phyloP scores from a whole-genome alignment of 2,888 invertebrate genomes.

The Chouioia cunea region DNA sequence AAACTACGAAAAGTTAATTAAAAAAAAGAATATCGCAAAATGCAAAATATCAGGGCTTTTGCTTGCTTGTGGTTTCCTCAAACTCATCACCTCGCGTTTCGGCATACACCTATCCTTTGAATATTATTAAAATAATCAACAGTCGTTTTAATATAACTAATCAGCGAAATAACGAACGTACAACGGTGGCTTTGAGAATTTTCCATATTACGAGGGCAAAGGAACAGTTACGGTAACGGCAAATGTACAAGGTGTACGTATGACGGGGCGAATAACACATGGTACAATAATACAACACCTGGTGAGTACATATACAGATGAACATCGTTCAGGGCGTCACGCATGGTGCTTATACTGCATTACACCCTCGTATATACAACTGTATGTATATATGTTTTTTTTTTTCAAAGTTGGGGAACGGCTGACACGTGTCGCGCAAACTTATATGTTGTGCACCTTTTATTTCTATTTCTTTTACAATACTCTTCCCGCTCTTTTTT shows the following conservation, averaged over 20 bases:
- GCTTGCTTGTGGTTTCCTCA: too few species aligned
- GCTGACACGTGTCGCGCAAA: slow-evolving; percentile 21
- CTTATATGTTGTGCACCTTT: neutral
- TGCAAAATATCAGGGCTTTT: too few species aligned
- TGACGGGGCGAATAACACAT: slow-evolving; percentile 12
- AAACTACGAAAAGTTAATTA: too few species aligned
- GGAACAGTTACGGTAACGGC: neutral
- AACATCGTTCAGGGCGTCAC: neutral
- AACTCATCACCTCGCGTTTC: too few species aligned
- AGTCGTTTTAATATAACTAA: too few species aligned
- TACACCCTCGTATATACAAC: slow-evolving; percentile 16
- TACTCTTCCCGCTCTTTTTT: slow-evolving; percentile 23
- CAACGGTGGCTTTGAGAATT: too few species aligned
- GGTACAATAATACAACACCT: neutral
- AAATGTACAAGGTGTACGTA: neutral
- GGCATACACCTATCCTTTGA: too few species aligned
- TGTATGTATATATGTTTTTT: neutral
- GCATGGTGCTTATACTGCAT: neutral
- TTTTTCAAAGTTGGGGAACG: neutral
- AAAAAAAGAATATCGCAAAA: too few species aligned
- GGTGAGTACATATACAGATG: too few species aligned
- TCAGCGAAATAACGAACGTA: too few species aligned
- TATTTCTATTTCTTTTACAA: slow-evolving; percentile 26
- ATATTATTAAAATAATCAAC: too few species aligned
- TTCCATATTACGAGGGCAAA: neutral